Percentiles rank a stretch among this genome's conserved stretches.
Conservation (phyloP, 2,797 vertebrate species). For the Threskiornis aethiopicus region DNA sequence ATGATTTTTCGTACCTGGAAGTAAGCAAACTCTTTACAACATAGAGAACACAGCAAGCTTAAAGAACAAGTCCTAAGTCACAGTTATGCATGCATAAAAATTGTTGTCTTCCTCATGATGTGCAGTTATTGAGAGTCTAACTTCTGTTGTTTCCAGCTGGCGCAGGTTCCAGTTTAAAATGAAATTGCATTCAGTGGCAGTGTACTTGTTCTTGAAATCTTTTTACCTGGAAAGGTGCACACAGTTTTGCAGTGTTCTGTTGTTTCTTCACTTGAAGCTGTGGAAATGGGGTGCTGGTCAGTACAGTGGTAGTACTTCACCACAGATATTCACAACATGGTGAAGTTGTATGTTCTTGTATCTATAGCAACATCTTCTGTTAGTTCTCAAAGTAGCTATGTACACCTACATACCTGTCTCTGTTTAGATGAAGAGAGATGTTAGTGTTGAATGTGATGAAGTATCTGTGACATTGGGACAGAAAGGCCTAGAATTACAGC, state of each 20-base stretch:
- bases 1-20: background rate
- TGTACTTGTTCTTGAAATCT: background rate
- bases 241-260: accelerated
- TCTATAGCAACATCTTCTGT: background rate
- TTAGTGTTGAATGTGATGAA: background rate
- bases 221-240: background rate
- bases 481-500: background rate
- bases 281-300: background rate
- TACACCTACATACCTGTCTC: background rate
- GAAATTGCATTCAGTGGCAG: background rate
- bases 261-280: background rate
- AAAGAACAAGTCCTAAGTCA: background rate
- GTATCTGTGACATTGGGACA: background rate
- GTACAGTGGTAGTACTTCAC: background rate
- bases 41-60: background rate
- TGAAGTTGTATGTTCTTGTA: background rate
- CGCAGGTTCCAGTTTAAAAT: background rate
- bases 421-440: background rate
- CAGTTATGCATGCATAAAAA: accelerated
- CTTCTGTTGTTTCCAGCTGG: background rate
- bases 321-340: background rate
- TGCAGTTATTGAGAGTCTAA: background rate
- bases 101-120: background rate
- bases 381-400: background rate
- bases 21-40: background rate